phyloP scores from a whole-genome alignment of 2,797 vertebrate species.

The Epinephelus coioides region DNA sequence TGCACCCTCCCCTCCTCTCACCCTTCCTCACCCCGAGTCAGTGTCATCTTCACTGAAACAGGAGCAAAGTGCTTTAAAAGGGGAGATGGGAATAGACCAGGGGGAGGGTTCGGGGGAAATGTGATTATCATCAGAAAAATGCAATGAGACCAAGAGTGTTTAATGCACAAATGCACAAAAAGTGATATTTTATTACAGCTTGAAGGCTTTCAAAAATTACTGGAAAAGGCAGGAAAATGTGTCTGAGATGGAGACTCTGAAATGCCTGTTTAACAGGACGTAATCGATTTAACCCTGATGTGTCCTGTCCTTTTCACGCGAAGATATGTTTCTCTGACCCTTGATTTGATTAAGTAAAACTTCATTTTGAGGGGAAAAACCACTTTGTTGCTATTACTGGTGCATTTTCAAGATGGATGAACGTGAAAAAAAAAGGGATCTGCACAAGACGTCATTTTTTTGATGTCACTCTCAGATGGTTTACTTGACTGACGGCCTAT shows the following conservation, averaged over 20 bases:
- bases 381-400: constrained; percentile 91
- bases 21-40: constrained; percentile 44
- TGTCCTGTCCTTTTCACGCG: constrained; percentile 88
- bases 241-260: constrained; percentile 88
- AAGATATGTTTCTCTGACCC: constrained; percentile 87
- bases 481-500: constrained; percentile 63
- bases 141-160: constrained; percentile 85
- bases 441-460: constrained; percentile 79
- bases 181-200: constrained; percentile 92
- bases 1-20: neutral
- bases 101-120: constrained; percentile 81
- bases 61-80: constrained; percentile 88
- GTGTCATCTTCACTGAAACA: constrained; percentile 86
- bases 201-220: constrained; percentile 91
- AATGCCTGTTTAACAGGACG: constrained; percentile 85
- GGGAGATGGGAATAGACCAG: constrained; percentile 81
- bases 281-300: constrained; percentile 89
- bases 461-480: constrained; percentile 80
- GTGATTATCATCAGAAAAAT: constrained; percentile 86
- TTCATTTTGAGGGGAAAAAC: constrained; percentile 88
- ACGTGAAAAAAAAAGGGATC: constrained; percentile 64
- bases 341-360: constrained; percentile 87
- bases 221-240: constrained; percentile 90
- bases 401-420: constrained; percentile 84
- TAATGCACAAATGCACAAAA: constrained; percentile 90